These are phyloP conservation scores for Drosophila pruinosa DNA, from an alignment of 1,140 invertebrate species.

Conservation along the genomic window DNA sequence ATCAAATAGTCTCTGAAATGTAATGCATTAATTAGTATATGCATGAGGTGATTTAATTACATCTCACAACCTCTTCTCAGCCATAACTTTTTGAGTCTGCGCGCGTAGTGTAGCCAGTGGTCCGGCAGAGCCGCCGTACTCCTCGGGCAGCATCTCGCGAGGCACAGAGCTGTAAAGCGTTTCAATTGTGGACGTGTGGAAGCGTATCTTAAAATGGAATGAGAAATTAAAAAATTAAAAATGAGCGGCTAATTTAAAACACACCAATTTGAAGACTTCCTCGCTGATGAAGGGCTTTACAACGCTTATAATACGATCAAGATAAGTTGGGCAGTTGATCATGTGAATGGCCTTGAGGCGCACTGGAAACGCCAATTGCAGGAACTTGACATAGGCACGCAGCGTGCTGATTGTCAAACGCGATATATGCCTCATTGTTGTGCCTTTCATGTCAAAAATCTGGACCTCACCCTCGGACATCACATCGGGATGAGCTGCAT, in stretches of 20 bases:
- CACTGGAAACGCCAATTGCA: conserved; percentile 89
- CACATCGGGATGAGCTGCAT: conserved; percentile 66
- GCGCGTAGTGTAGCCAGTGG: conserved; percentile 84
- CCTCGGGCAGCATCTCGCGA: conserved; percentile 85
- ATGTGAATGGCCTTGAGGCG: conserved; percentile 90
- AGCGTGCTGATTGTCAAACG: conserved; percentile 86
- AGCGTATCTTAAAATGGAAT: conserved; percentile 83
- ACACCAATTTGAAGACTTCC: conserved; percentile 84
- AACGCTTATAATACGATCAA: conserved; percentile 86
- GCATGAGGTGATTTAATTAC: neutral
- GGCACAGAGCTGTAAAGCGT: conserved; percentile 86
- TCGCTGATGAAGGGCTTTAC: conserved; percentile 87
- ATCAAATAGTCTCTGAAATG: conserved; percentile 69
- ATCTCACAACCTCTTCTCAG: conserved; percentile 55
- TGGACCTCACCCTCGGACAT: conserved; percentile 86
- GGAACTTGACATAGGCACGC: conserved; percentile 72
- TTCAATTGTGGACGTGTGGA: conserved; percentile 85
- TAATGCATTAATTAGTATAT: neutral
- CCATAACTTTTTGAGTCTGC: conserved; percentile 83
- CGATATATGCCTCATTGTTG: conserved; percentile 85
- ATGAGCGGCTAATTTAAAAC: neutral
- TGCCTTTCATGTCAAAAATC: conserved; percentile 88
- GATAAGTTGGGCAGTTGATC: conserved; percentile 86
- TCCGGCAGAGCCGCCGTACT: conserved; percentile 87
- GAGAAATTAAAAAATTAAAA: neutral